A percentile compares a stretch with the other conserved stretches of the same genome.
Conservation (phyloP, 2,113 vertebrate genomes). For the Acrocephalus kingi region DNA sequence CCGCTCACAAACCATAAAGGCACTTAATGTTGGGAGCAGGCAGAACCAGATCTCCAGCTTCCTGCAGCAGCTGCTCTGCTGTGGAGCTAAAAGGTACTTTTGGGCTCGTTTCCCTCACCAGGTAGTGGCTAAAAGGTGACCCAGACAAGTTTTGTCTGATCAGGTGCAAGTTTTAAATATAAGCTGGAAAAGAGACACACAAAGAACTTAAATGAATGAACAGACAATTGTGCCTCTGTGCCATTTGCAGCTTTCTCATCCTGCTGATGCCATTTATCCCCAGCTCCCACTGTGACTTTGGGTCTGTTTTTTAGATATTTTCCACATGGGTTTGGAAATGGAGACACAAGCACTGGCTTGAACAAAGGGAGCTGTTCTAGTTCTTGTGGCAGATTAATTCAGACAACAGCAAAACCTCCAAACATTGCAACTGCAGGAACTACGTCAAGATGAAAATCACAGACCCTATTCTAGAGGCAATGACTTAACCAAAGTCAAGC, state of each 20-base stretch:
- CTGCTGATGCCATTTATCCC: neutral
- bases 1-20: slow-evolving; percentile 36
- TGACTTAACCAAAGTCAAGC: neutral
- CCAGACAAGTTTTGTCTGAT: neutral
- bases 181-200: neutral
- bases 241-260: neutral
- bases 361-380: neutral
- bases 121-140: neutral
- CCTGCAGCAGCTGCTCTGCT: neutral
- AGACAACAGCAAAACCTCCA: neutral
- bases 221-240: neutral
- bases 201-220: neutral
- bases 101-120: neutral
- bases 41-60: neutral
- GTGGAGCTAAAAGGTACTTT: neutral
- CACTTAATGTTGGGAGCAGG: slow-evolving; percentile 5
- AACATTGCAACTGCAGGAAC: neutral
- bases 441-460: neutral
- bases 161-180: neutral
- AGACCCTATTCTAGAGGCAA: neutral
- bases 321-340: neutral
- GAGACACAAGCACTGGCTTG: neutral
- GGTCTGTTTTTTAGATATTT: neutral
- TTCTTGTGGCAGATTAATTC: neutral
- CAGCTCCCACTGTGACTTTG: neutral